A percentile compares a stretch with the other conserved stretches of the same genome.
phyloP scores from a whole-genome alignment of 2,113 vertebrate genomes.

The Panthera uncia region DNA sequence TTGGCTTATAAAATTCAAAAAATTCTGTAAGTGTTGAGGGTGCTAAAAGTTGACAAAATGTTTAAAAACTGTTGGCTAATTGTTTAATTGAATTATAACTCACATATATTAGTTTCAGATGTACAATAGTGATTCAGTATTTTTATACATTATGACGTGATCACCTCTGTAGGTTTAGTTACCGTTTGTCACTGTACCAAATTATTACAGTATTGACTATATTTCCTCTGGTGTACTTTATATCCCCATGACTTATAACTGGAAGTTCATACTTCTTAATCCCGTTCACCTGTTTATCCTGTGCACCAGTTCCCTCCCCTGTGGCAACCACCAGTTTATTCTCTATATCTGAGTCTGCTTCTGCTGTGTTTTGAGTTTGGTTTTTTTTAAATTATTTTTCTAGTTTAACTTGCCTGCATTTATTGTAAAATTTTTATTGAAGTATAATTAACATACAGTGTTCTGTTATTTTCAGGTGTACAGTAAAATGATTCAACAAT shows the following conservation, averaged over 20 bases:
- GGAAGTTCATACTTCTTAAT: not conserved
- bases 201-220: not conserved
- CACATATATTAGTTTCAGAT: not conserved
- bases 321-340: not conserved
- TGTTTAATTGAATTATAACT: not conserved
- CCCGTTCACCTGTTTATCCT: not conserved
- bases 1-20: conserved; percentile 5
- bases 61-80: not conserved
- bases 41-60: not conserved
- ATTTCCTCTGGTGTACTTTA: not conserved
- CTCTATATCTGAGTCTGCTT: not conserved
- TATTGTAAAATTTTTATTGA: not conserved
- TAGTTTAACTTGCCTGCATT: not conserved
- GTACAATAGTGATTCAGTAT: not conserved
- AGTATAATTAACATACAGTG: not conserved
- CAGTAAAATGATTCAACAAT: not conserved
- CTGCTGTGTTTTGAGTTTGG: not conserved
- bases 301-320: not conserved
- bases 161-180: not conserved
- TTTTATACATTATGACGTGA: not conserved
- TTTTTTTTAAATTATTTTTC: not conserved
- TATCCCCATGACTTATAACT: not conserved
- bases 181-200: not conserved
- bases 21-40: not conserved
- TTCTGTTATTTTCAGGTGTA: not conserved